phyloP scores from a whole-genome alignment of 2,888 invertebrate species.

The Aplocera efformata region DNA sequence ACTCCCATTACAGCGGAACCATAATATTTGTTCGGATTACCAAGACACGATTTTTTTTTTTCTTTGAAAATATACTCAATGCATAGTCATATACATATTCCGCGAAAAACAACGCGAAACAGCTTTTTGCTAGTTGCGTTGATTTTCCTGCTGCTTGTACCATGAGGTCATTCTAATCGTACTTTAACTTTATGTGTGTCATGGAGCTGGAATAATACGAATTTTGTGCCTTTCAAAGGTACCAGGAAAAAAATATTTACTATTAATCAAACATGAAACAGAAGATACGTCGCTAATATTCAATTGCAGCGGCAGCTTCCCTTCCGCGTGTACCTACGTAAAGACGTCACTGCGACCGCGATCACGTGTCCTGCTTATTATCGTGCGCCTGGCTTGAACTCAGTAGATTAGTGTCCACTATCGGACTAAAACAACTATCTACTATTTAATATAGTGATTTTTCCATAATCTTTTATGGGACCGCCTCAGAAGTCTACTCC shows the following conservation, averaged over 20 bases:
- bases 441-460: no score
- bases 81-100: conserved; percentile 19
- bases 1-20: conserved; percentile 18
- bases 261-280: no score
- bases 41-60: conserved; percentile 24
- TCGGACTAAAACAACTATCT: no score
- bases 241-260: no score
- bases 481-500: no score
- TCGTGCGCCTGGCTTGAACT: conserved; percentile 46
- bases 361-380: conserved; percentile 50
- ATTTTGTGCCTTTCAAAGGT: neutral
- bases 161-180: conserved; percentile 11
- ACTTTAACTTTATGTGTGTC: neutral
- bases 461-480: no score
- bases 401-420: conserved; percentile 34
- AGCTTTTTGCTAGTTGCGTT: conserved; percentile 4
- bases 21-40: conserved; percentile 13
- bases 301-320: conserved; percentile 8
- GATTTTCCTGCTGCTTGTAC: conserved; percentile 24
- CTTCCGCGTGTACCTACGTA: conserved; percentile 35
- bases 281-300: no score
- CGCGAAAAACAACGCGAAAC: conserved; percentile 17
- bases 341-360: conserved; percentile 36
- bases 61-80: conserved; percentile 18
- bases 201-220: neutral